Evolutionary conservation across 2,797 vertebrate genomes (phyloP), one percentile per base, ranked within the genome.

Genomic region (Limnodromus scolopaceus): DNA sequence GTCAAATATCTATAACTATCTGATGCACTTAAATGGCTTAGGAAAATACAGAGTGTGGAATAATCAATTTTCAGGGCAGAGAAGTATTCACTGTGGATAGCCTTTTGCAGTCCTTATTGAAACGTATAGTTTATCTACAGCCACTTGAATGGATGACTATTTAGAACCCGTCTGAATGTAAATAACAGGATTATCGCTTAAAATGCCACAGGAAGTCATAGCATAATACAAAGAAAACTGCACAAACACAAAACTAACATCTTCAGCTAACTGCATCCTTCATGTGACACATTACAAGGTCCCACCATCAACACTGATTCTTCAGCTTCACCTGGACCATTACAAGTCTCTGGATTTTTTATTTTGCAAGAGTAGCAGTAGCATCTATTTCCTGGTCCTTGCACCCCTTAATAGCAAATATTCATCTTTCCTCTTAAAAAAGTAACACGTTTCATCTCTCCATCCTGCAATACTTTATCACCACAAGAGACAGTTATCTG

Each of bases 1-100:
- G 92, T 93, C 96, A 95, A 87, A 91, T 64, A 83, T 87, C 89
- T 92, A 6, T 74, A 77, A 69, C 91, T 89, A 95, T 96, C 61
- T 76, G 84, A 90, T 93, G 65, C 75, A 91, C 80, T 83, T 84
- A 88, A 93, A 86, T 54, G 70, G 57, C 48, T 78, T 53, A 34
- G 72, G 38, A 87, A 91, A 95, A 91, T 38, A 78, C 8, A 86
- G 7, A 3, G 81, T 79, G 51, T 84, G 63, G 41, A 96, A 91
- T 82, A 93, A 95, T 96, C 90, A 64, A 84, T 94, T 95, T 87
- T 72, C 63, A 39, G 78, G 57, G 24, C 38, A 78, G 34, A 89
- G 38, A 32, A 74, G 53, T 34, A 91, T 57, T 90, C 70, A 71
- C 24, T n/a, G n/a, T 43, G 49, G 64, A 53, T 9, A 57, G 68